Base-by-base conservation (phyloP, 2,797 vertebrate species). In the Gephyroberyx darwinii region DNA sequence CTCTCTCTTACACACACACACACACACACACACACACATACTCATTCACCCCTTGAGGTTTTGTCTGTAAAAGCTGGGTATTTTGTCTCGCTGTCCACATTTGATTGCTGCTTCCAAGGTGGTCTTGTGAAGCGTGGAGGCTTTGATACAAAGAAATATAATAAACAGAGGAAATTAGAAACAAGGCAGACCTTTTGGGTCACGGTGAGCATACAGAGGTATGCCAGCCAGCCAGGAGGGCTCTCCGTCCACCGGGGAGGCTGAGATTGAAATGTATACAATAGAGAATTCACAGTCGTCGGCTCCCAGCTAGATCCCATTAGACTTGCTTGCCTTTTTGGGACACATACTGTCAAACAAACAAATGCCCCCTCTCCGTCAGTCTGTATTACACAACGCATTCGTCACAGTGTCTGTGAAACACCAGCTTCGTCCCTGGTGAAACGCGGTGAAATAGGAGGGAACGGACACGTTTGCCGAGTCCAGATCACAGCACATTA, bases 111-210 rank as follows among this genome's bases (percentile, higher is more conserved):
- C 92, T 88, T 90, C 88, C 91, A 87, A 5, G 93, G 94, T 94
- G 93, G 94, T 94, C 93, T 83, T 71, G 60, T 57, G 75, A 89
- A 86, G 85, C 12, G 74, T 2, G 33, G 45, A 78, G 64, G 62
- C 86, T 92, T 91, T 92, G 86, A 92, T 91, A 85, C 84, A 80
- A 80, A 88, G 76, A 73, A 78, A 88, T 91, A 84, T 87, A 89
- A 87, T 91, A 92, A 93, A 94, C 89, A 91, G 62, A 86, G 89
- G 83, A 91, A 93, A 90, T 92, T 88, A 91, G 89, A 89, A 88
- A 90, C 90, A 91, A 89, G 77, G 62, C 82, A 72, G 78, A 82
- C 81, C 82, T 87, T 80, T 70, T 69, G 80, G 86, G 82, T 89
- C 88, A 89, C 50, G 17, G 74, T 69, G 64, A 85, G 64, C 80